Evolutionary conservation across 2,888 invertebrate species (phyloP).

Genomic region (Orchesellides sinensis): DNA sequence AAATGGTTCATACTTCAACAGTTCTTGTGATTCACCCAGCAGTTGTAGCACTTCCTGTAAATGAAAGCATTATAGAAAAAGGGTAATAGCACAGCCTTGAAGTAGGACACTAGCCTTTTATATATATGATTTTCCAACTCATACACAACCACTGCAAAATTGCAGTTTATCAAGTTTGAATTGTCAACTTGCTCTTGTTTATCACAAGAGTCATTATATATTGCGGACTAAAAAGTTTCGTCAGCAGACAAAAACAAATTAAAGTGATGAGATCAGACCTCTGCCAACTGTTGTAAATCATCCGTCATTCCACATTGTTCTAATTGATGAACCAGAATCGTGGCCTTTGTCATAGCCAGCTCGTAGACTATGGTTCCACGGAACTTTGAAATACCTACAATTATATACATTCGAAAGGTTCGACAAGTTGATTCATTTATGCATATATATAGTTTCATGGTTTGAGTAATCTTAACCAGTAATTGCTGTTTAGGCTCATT

Average conservation of each 20-base stretch:
- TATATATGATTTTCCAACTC: no score
- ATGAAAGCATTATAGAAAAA: no score
- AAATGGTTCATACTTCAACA: constrained; percentile 72
- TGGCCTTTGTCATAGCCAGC: constrained; percentile 72
- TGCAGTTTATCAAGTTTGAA: background rate
- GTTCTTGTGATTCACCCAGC: constrained; percentile 66
- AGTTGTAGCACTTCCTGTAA: constrained; percentile 69
- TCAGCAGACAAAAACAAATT: constrained; percentile 7
- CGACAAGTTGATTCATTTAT: constrained; percentile 17
- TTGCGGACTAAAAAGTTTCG: background rate
- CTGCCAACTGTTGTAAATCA: constrained; percentile 51
- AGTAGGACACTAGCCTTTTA: no score
- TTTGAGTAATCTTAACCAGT: background rate
- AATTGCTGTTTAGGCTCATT: background rate
- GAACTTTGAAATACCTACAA: constrained; percentile 75
- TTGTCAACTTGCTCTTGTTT: background rate
- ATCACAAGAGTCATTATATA: background rate
- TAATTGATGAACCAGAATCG: constrained; percentile 50
- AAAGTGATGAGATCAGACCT: constrained; percentile 29
- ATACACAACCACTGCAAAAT: no score
- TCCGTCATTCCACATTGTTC: constrained; percentile 49
- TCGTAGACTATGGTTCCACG: constrained; percentile 74
- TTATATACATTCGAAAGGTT: no score
- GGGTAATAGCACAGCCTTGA: no score
- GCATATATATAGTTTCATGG: constrained; percentile 29